Evolutionary conservation across 2,797 vertebrate species (phyloP).

Genomic region (Pseudotriccus pelzelni): DNA sequence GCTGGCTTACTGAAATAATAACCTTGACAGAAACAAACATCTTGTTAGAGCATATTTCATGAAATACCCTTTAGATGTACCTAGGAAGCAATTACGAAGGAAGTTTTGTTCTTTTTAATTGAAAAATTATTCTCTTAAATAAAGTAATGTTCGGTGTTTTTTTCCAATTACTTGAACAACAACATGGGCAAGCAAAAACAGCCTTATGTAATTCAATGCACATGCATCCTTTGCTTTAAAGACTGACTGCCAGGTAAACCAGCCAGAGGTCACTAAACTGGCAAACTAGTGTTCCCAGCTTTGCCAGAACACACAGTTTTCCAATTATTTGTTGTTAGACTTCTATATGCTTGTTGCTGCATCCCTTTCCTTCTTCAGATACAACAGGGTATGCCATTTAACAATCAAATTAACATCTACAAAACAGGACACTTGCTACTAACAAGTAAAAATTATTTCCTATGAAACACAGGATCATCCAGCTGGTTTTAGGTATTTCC

Average conservation of each 20-base stretch:
- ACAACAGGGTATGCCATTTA: background rate
- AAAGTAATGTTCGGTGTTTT: background rate
- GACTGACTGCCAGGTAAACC: background rate
- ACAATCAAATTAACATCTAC: background rate
- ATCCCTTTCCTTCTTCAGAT: background rate
- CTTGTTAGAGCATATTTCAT: background rate
- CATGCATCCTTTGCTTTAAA: background rate
- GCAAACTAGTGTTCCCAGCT: background rate
- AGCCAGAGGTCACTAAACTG: background rate
- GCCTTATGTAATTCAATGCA: background rate
- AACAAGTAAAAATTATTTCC: background rate
- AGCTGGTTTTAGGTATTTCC: background rate
- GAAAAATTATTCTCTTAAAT: background rate
- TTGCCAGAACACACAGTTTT: background rate
- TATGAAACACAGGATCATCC: background rate
- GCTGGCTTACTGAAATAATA: conserved; percentile 97
- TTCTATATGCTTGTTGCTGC: background rate
- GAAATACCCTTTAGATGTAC: background rate
- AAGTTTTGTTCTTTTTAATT: background rate
- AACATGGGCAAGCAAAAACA: background rate
- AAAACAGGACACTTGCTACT: background rate
- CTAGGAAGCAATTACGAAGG: background rate
- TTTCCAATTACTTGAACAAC: background rate
- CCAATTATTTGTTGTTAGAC: background rate
- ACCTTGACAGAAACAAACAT: conserved; percentile 79